Conservation (phyloP, 2,113 vertebrate genomes). For the Phyllostomus hastatus region DNA sequence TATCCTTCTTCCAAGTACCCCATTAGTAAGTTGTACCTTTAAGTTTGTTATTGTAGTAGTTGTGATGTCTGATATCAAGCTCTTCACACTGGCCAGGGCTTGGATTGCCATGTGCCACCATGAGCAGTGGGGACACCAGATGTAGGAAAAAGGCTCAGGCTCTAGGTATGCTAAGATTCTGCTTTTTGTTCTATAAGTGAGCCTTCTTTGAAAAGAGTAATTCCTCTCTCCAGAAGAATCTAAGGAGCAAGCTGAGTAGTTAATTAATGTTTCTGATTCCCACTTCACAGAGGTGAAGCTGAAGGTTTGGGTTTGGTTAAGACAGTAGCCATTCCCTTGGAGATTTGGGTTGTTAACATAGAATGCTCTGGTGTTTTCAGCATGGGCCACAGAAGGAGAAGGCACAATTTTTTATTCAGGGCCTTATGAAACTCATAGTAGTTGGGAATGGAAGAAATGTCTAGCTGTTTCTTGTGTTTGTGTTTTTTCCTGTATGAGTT, state of each 20-base stretch:
- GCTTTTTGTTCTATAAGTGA: background rate
- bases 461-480: background rate
- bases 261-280: background rate
- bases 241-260: background rate
- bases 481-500: background rate
- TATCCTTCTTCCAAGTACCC: background rate
- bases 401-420: background rate
- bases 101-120: background rate
- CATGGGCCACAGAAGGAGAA: background rate
- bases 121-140: background rate
- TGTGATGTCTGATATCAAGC: background rate
- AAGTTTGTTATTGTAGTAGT: background rate
- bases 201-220: background rate
- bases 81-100: background rate
- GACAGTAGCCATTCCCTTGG: background rate
- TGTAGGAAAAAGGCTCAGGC: background rate
- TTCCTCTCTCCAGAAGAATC: background rate
- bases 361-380: background rate
- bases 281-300: background rate
- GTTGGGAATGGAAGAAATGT: background rate
- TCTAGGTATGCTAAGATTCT: background rate
- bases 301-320: background rate
- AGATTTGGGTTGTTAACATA: too few species aligned
- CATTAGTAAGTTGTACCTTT: accelerated
- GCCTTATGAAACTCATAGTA: background rate